Percentiles rank a stretch among this genome's conserved stretches.
Conservation (phyloP, 2,113 vertebrate species). For the Octodon degus region DNA sequence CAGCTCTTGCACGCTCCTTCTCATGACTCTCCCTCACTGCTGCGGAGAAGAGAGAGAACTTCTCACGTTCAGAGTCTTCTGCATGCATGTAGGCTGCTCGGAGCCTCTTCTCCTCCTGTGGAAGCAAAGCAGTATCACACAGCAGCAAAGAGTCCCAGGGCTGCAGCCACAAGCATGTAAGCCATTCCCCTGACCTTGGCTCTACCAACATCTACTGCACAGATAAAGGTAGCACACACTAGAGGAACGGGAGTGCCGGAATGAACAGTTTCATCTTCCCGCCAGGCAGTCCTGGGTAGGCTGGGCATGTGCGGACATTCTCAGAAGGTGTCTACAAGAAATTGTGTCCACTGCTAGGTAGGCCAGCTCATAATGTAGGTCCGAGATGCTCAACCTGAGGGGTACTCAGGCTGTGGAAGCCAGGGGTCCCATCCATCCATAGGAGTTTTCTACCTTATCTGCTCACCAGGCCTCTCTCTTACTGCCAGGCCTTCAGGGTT, state of each 20-base stretch:
- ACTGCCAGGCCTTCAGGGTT: not conserved
- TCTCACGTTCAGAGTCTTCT: constrained; percentile 93
- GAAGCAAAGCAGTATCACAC: constrained; percentile 47
- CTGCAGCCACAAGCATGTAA: not conserved
- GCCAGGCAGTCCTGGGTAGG: not conserved
- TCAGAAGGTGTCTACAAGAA: not conserved
- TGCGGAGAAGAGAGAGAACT: constrained; percentile 94
- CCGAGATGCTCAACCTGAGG: not conserved
- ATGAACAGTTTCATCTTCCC: not conserved
- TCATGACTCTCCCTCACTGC: constrained; percentile 96
- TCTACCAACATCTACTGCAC: not conserved
- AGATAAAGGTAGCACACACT: not conserved
- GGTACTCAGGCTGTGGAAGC: not conserved
- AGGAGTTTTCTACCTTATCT: not conserved
- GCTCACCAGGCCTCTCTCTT: not conserved
- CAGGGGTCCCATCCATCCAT: not conserved
- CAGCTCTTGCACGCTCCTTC: constrained; percentile 95
- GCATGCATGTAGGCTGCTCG: constrained; percentile 88
- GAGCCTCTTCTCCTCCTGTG: constrained; percentile 95
- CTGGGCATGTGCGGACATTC: not conserved
- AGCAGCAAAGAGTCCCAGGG: not conserved
- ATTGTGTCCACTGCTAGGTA: not conserved
- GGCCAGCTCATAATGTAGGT: not conserved
- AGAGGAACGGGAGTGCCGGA: not conserved
- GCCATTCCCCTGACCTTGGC: not conserved